These are phyloP conservation scores for Odontocolon sp. DNA, from an alignment of 2,888 invertebrate genomes.

Conservation along the genomic window DNA sequence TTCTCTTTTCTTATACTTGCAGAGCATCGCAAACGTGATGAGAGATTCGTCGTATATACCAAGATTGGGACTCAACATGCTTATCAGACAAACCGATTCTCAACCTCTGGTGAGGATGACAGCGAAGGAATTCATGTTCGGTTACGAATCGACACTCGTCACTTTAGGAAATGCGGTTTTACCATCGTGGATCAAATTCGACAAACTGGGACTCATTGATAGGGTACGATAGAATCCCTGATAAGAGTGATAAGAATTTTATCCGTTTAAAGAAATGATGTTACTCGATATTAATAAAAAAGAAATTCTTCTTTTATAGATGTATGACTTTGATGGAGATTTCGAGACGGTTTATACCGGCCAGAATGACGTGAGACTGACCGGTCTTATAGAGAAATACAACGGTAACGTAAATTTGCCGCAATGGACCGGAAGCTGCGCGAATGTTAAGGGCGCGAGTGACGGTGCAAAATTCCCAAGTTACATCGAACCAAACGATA, in stretches of 20 bases:
- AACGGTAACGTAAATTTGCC: constrained; percentile 87
- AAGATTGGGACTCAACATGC: constrained; percentile 86
- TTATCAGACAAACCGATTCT: constrained; percentile 86
- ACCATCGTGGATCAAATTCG: constrained; percentile 92
- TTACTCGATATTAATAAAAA: not conserved
- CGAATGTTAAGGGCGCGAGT: constrained; percentile 88
- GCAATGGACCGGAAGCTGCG: constrained; percentile 92
- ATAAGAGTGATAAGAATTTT: not conserved
- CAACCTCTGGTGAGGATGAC: constrained; percentile 90
- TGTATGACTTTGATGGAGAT: constrained; percentile 92
- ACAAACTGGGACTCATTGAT: constrained; percentile 94
- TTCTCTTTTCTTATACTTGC: constrained; percentile 63
- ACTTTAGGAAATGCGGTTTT: constrained; percentile 91
- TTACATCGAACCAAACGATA: constrained; percentile 86
- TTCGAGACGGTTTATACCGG: constrained; percentile 91
- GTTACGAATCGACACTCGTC: constrained; percentile 91
- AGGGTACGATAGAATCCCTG: constrained; percentile 84
- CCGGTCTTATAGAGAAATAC: constrained; percentile 90
- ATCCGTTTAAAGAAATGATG: not conserved
- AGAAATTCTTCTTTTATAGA: constrained; percentile 81
- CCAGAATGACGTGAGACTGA: constrained; percentile 83
- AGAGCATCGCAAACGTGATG: constrained; percentile 92
- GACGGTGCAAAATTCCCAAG: constrained; percentile 94
- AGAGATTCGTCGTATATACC: constrained; percentile 85
- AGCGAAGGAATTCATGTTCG: constrained; percentile 94